Base-by-base conservation (phyloP, 2,888 invertebrate genomes). In the Drosophila helvetica region DNA sequence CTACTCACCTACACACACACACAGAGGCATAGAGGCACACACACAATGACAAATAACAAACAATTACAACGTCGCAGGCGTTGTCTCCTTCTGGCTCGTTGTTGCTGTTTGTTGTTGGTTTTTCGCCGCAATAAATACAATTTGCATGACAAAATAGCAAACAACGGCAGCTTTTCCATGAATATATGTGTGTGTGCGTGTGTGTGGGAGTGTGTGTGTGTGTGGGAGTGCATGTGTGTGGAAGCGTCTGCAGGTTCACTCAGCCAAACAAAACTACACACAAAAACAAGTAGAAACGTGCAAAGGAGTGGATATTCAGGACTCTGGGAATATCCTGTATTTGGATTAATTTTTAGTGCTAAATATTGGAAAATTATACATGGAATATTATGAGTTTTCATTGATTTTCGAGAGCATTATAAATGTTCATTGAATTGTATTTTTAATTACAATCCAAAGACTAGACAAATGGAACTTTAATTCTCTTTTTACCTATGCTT, bases 111-210 rank as follows among this genome's bases (percentile, higher is more conserved):
- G 69, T 65, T 75, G 71, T 77, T 84, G 79, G 69, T 75, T 71
- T 83, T 80, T 79, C 77, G 88, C 80, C 88, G 85, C 85, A 85
- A 85, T 85, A 85, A 85, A 85, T 85, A 87, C 86, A 85, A 85
- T 85, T 85, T 85, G 85, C 85, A 85, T 85, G 85, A 87, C 85
- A 85, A 87, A 85, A 85, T 85, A 88, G 88, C 85, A 85, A 85
- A 86, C 88, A 87, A 82, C 83, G 75, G 61, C 78, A 81, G 75
- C 80, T 85, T 78, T 72, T 72, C 62, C 79, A 62, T 64, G 56
- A 27, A 27, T 27, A 27, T 27, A 2, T 8, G 2, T 50, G 58
- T 58, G 52, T 33, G 19, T 58, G 58, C 53, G 53, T 38, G 50
- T 46, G 46, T 38, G 27, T n/a, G 42, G 59, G 56, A 19, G 55